Base-by-base conservation (phyloP, 1,140 invertebrate genomes). In the Eumeta japonica region DNA sequence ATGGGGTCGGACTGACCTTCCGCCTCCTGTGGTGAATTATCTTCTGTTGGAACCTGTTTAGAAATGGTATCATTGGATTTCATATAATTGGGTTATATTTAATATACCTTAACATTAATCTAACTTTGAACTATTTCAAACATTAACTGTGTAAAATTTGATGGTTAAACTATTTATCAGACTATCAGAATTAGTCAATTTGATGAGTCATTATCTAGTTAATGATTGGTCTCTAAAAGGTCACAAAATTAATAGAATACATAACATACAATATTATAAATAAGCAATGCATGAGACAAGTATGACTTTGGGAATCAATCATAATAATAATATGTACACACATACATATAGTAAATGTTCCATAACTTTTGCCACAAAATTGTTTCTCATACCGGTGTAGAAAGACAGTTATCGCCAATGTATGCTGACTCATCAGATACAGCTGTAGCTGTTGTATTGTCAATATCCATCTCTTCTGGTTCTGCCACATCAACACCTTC, bases 401-500 rank as follows among this genome's bases (percentile, higher is more conserved):
- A 75, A 7, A 76, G 49, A 27, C 73, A 77, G 41, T 77, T 77
- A 38, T 76, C 75, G 11, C 73, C 75, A 27, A 76, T 75, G 40
- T 77, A 77, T 3, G 70, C 66, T 18, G 68, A 66, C 18, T 66
- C 63, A 55, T 73, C 74, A 19, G 58, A 56, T 16, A 54, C 55
- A 16, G 62, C 46, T 3, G 60, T 62, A 29, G 58, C 54, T 4
- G 66, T 57, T 10, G 71, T 64, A 19, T 75, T 67, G 56, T 75
- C 71, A 29, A 72, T 63, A 31, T 75, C 71, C 71, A 75, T 72
- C 45, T 71, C 64, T 45, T 71, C 66, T 58, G 45, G 35, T 41
- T 71, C 66, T 58, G 45, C 38, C n/a, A n/a, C n/a, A n/a, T n/a
- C n/a, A n/a, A n/a, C n/a, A n/a, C n/a, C n/a, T n/a, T n/a, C n/a